Conservation (phyloP, 2,797 vertebrate species). For the Lagodon rhomboides region DNA sequence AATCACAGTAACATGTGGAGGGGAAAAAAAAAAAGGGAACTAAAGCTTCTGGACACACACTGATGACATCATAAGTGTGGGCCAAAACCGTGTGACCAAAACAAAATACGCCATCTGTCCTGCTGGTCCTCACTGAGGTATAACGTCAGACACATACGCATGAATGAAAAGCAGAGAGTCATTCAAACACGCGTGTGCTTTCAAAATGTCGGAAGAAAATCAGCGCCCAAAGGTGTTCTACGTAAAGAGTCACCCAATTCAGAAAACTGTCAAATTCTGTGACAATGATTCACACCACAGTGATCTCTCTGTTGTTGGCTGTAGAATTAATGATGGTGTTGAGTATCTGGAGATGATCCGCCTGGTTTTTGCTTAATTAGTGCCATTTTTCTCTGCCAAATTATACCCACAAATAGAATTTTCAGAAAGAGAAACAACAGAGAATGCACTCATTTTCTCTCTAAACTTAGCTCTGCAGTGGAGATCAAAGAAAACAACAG, state of each 20-base stretch:
- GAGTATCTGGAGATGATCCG: slow-evolving; percentile 20
- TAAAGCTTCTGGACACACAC: slow-evolving; percentile 17
- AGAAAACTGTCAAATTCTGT: slow-evolving; percentile 24
- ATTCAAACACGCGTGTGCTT: background rate
- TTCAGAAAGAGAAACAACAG: background rate
- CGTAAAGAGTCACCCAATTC: background rate
- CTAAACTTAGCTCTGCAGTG: background rate
- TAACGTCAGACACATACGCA: background rate
- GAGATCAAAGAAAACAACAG: slow-evolving; percentile 1
- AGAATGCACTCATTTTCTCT: slow-evolving; percentile 9
- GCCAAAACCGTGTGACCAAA: slow-evolving; percentile 18
- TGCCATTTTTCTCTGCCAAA: slow-evolving; percentile 24
- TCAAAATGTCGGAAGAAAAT: background rate
- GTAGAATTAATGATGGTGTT: slow-evolving; percentile 14
- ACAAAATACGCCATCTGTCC: background rate
- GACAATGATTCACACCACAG: slow-evolving; percentile 18
- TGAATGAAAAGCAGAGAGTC: background rate
- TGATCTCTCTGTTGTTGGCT: slow-evolving; percentile 16
- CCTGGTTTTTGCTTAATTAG: slow-evolving; percentile 21
- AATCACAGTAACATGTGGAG: background rate
- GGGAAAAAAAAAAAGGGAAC: background rate
- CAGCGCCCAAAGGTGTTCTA: background rate
- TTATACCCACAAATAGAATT: slow-evolving; percentile 16
- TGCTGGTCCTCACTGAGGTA: background rate
- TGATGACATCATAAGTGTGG: slow-evolving; percentile 20